phyloP scores from a whole-genome alignment of 2,888 invertebrate species.

The Sussaba pulchella region DNA sequence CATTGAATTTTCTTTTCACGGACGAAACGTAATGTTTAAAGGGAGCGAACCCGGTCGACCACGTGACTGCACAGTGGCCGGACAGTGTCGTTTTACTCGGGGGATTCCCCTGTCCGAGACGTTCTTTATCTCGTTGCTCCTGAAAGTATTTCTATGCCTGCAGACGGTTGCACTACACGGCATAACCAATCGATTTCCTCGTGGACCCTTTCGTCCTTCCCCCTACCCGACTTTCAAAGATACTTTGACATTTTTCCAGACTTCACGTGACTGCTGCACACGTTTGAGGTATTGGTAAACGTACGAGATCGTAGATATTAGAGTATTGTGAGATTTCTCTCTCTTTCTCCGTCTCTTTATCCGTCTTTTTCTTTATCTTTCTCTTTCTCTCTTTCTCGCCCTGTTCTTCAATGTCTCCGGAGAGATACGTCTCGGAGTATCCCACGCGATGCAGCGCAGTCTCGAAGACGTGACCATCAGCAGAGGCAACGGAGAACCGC shows the following conservation, averaged over 20 bases:
- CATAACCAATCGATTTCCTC: constrained; percentile 40
- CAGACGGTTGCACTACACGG: constrained; percentile 6
- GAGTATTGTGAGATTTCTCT: constrained; percentile 29
- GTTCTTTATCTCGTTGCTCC: constrained; percentile 34
- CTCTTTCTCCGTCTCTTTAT: neutral
- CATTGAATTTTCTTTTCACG: constrained; percentile 36
- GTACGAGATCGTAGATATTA: constrained; percentile 17
- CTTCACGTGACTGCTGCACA: neutral
- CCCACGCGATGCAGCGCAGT: constrained; percentile 46
- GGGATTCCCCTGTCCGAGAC: constrained; percentile 15
- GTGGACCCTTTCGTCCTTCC: neutral
- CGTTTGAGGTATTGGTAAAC: neutral
- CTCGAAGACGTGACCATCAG: constrained; percentile 48
- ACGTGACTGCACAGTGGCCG: constrained; percentile 36
- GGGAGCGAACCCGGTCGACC: constrained; percentile 2
- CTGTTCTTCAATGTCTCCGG: too few relatives aligned
- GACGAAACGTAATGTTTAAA: constrained; percentile 29
- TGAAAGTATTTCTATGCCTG: neutral
- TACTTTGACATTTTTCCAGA: constrained; percentile 29
- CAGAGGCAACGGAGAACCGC: constrained; percentile 38
- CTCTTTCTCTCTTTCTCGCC: too few relatives aligned
- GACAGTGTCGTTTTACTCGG: constrained; percentile 17
- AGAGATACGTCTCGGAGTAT: constrained; percentile 26
- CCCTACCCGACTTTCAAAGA: too few relatives aligned
- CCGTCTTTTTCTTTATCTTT: too few relatives aligned